Evolutionary conservation across 2,888 invertebrate genomes (phyloP).

Genomic region (Coenonympha arcania): DNA sequence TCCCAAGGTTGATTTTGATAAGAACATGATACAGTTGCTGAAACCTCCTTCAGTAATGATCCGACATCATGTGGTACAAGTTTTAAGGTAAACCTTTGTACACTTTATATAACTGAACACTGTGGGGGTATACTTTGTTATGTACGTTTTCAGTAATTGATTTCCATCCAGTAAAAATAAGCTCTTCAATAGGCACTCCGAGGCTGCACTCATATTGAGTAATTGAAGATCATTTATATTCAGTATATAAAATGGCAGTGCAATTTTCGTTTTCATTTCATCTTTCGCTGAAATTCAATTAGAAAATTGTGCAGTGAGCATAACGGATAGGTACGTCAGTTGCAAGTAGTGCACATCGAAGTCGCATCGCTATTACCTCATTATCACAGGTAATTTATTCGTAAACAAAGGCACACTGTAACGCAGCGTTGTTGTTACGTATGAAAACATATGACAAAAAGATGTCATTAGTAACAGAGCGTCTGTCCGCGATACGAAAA

Average conservation of each 20-base stretch:
- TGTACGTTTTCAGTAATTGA: not conserved
- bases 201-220: no score
- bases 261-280: not conserved
- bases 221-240: not conserved
- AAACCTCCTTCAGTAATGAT: slow-evolving; percentile 4
- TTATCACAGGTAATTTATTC: slow-evolving; percentile 10
- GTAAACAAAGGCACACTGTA: slow-evolving; percentile 5
- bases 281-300: not conserved
- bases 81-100: not conserved
- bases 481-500: slow-evolving; percentile 28
- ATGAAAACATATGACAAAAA: slow-evolving; percentile 16
- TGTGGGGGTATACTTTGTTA: no score
- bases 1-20: slow-evolving; percentile 59
- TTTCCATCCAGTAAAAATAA: not conserved
- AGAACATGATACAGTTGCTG: slow-evolving; percentile 26
- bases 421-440: slow-evolving; percentile 3
- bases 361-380: slow-evolving; percentile 3
- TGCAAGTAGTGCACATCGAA: not conserved
- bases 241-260: not conserved
- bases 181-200: not conserved
- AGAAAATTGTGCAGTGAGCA: not conserved
- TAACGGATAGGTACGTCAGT: not conserved
- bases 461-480: slow-evolving; percentile 25
- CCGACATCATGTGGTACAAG: not conserved
- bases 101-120: not conserved